Evolutionary conservation across 2,797 vertebrate species (phyloP).

Genomic region (Microchirus variegatus): DNA sequence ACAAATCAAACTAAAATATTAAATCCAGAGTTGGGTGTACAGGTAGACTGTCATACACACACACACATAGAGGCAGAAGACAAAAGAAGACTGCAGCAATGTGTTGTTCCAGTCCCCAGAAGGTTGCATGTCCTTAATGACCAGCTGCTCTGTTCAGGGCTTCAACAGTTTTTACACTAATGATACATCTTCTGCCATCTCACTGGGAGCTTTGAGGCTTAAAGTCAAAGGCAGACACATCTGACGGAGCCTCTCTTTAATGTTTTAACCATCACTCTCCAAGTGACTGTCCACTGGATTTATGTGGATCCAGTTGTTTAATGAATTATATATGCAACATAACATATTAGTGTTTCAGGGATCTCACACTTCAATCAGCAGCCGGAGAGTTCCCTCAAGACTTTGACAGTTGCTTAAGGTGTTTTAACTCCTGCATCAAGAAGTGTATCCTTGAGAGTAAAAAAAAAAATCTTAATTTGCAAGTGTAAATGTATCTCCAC

Average conservation of each 20-base stretch:
- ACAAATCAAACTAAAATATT: conserved; percentile 13
- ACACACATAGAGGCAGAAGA: background rate
- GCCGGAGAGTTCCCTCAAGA: background rate
- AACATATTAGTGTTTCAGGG: conserved; percentile 10
- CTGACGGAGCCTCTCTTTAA: conserved; percentile 10
- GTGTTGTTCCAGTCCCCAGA: conserved; percentile 16
- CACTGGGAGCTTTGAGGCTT: conserved; percentile 21
- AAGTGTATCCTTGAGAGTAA: background rate
- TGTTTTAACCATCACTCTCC: conserved; percentile 4
- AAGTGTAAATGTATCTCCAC: no score
- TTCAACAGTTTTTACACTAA: conserved; percentile 45
- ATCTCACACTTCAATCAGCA: background rate
- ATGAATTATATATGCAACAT: conserved; percentile 8
- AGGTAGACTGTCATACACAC: background rate
- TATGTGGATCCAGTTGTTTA: conserved; percentile 10
- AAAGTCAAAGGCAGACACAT: conserved; percentile 26
- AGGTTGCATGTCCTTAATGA: conserved; percentile 36
- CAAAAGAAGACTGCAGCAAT: conserved; percentile 14
- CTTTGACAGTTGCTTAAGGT: background rate
- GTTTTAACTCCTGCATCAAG: no score
- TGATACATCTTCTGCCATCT: conserved; percentile 24
- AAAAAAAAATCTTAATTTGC: no score
- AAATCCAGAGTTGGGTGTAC: conserved; percentile 18
- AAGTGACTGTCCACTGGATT: background rate
- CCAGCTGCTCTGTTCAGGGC: conserved; percentile 43